These are phyloP conservation scores for Drosophila mauritiana DNA, from an alignment of 1,140 invertebrate species.

Conservation along the genomic window DNA sequence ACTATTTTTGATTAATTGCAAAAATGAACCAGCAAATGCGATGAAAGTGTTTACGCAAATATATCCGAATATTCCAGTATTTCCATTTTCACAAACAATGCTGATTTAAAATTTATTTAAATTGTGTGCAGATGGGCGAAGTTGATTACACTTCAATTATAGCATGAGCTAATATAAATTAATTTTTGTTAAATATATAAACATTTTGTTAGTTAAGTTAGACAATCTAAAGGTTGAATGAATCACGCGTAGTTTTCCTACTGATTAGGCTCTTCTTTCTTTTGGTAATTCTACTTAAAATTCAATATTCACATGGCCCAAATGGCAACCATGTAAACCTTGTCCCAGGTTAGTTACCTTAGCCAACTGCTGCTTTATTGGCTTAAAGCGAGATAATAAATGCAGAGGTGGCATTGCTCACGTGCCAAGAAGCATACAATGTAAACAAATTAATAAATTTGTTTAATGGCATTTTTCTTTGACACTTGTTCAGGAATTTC, in stretches of 20 bases:
- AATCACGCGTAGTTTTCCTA: neutral
- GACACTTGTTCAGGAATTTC: conserved; percentile 31
- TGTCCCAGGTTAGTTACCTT: conserved; percentile 57
- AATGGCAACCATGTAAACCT: conserved; percentile 24
- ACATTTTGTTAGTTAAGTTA: neutral
- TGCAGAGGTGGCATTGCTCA: conserved; percentile 35
- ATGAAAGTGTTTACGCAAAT: conserved; percentile 15
- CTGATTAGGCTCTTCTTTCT: neutral
- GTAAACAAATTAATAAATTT: conserved; percentile 58
- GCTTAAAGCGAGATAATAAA: conserved; percentile 6
- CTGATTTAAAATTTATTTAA: conserved; percentile 23
- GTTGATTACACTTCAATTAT: conserved; percentile 18
- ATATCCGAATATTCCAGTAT: conserved; percentile 1
- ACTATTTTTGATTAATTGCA: conserved; percentile 59
- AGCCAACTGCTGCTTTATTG: conserved; percentile 23
- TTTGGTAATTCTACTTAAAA: conserved; percentile 3
- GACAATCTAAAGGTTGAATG: neutral
- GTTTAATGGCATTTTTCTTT: conserved; percentile 44
- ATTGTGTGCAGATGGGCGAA: conserved; percentile 9
- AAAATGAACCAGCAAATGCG: conserved; percentile 8
- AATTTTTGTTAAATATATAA: too few relatives aligned
- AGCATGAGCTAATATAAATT: conserved; percentile 15
- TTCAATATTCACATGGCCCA: conserved; percentile 11
- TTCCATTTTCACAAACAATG: conserved; percentile 23
- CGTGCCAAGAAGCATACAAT: conserved; percentile 40